Evolutionary conservation across 1,140 invertebrate genomes (phyloP).

Genomic region (Eurosta solidaginis): DNA sequence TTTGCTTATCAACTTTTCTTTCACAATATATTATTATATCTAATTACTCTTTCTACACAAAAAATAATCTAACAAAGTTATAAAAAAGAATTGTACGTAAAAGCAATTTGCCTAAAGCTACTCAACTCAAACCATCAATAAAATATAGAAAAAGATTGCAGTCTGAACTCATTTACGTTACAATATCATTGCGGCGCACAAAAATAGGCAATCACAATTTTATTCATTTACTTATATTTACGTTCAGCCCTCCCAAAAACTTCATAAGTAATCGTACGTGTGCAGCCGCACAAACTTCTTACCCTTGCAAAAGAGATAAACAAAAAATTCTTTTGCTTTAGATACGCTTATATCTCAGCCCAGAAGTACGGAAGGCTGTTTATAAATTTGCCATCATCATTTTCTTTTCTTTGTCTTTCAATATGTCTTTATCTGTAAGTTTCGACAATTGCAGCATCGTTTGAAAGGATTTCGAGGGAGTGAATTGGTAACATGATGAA

Average conservation of each 20-base stretch:
- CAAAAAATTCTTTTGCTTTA: constrained; percentile 11
- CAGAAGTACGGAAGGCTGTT: not conserved
- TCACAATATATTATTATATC: not conserved
- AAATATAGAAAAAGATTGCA: not conserved
- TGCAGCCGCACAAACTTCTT: not conserved
- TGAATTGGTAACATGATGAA: not conserved
- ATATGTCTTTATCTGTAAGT: not conserved
- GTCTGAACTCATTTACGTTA: not conserved
- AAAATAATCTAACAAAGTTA: not conserved
- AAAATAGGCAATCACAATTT: constrained; percentile 52
- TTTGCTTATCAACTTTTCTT: too few relatives aligned
- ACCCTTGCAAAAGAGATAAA: not conserved
- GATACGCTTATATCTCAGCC: not conserved
- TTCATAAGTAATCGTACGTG: constrained; percentile 50
- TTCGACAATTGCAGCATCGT: constrained; percentile 16
- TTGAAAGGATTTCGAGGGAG: not conserved
- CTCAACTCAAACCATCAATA: not conserved
- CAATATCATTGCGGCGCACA: constrained; percentile 3
- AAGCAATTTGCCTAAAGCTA: not conserved
- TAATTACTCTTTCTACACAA: not conserved
- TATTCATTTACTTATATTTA: constrained; percentile 46
- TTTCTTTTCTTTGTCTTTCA: not conserved
- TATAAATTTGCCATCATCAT: not conserved
- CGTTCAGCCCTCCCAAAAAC: constrained; percentile 34
- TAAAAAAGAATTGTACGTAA: constrained; percentile 3